phyloP scores from a whole-genome alignment of 2,888 invertebrate genomes.

The Orthosia cruda region DNA sequence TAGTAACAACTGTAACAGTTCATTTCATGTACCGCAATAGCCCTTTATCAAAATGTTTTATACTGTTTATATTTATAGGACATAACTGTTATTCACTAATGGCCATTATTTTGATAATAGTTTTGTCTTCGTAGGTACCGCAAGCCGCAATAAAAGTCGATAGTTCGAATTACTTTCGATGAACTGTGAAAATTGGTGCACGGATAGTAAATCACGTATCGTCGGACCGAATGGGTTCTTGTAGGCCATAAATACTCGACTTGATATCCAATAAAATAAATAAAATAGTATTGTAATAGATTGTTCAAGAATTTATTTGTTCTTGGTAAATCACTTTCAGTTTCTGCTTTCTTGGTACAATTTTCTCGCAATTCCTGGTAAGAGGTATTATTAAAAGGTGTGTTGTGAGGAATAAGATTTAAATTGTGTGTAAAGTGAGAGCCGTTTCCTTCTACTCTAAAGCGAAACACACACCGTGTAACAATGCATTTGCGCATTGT shows the following conservation, averaged over 20 bases:
- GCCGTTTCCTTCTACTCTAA: conserved; percentile 40
- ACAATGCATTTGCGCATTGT: conserved; percentile 86
- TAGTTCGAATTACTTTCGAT: conserved; percentile 41
- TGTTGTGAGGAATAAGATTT: conserved; percentile 16
- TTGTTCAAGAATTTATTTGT: conserved; percentile 25
- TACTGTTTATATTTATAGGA: conserved; percentile 44
- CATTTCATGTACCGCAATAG: conserved; percentile 28
- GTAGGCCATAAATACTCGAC: conserved; percentile 39
- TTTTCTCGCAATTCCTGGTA: conserved; percentile 11
- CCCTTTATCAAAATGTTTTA: conserved; percentile 41
- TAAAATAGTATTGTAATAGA: conserved; percentile 35
- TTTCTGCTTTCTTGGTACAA: conserved; percentile 13
- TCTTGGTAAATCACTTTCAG: conserved; percentile 1
- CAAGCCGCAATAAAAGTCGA: conserved; percentile 47
- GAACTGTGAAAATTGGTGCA: conserved; percentile 42
- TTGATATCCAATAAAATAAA: conserved; percentile 32
- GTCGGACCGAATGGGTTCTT: conserved; percentile 40
- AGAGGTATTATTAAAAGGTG: not conserved
- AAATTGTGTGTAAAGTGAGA: conserved; percentile 21
- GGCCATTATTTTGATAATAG: conserved; percentile 52
- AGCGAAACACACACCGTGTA: conserved; percentile 63
- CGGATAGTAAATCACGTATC: conserved; percentile 41
- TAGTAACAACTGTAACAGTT: conserved; percentile 18
- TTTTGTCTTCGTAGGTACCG: conserved; percentile 33
- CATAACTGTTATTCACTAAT: conserved; percentile 46